Evolutionary conservation across 2,888 invertebrate species (phyloP).

Genomic region (Anthoptus insignis): DNA sequence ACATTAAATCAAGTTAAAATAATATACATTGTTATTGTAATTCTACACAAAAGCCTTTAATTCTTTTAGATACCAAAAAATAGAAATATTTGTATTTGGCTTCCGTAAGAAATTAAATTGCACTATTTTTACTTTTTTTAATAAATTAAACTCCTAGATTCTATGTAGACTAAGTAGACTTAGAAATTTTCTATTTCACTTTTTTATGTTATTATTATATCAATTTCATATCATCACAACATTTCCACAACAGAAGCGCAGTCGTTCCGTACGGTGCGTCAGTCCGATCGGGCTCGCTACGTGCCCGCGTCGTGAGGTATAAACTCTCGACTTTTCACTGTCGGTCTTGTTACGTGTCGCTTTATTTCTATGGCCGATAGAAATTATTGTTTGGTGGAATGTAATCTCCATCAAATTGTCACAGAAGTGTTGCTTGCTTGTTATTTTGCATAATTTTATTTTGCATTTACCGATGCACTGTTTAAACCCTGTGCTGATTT

Average conservation of each 20-base stretch:
- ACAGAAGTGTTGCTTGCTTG: constrained; percentile 24
- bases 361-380: constrained; percentile 54
- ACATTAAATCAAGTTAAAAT: too few species aligned
- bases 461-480: constrained; percentile 1
- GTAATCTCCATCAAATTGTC: constrained; percentile 10
- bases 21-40: too few species aligned
- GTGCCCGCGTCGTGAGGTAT: constrained; percentile 66
- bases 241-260: constrained; percentile 71
- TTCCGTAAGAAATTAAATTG: background rate
- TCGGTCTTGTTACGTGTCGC: constrained; percentile 51
- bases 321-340: constrained; percentile 49
- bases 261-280: constrained; percentile 79
- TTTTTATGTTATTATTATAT: constrained; percentile 20
- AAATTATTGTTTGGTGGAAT: constrained; percentile 17
- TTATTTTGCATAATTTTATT: constrained; percentile 30
- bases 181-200: background rate
- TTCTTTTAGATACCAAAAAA: too few species aligned
- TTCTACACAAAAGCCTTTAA: background rate
- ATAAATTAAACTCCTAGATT: background rate
- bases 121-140: background rate
- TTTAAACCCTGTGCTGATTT: constrained; percentile 8
- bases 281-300: constrained; percentile 74
- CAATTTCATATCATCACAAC: constrained; percentile 38
- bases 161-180: background rate
- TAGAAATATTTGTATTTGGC: too few species aligned